Evolutionary conservation across 2,888 invertebrate species (phyloP).

Genomic region (Stomorhina lunata): DNA sequence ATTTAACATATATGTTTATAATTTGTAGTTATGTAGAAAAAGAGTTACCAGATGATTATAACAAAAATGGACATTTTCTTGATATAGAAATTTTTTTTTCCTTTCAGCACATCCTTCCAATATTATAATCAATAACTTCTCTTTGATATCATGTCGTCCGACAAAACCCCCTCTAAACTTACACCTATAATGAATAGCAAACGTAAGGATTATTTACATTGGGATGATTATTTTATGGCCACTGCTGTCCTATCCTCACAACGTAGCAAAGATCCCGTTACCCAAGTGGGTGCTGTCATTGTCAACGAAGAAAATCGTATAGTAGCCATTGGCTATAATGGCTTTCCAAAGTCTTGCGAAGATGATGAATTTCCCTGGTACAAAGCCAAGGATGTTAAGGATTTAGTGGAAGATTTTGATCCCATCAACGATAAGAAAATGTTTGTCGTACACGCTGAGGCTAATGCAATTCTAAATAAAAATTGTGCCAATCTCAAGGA

Average conservation of each 20-base stretch:
- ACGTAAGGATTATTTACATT: conserved; percentile 86
- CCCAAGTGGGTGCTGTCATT: conserved; percentile 97
- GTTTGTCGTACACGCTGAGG: conserved; percentile 98
- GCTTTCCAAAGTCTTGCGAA: conserved; percentile 94
- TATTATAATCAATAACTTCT: too few relatives aligned
- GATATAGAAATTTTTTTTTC: not conserved
- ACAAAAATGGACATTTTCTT: too few relatives aligned
- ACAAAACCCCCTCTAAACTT: not conserved
- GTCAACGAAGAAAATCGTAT: conserved; percentile 92
- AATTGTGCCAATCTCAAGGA: conserved; percentile 88
- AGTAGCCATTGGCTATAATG: conserved; percentile 97
- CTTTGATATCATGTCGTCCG: too few relatives aligned
- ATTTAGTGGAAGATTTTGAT: conserved; percentile 71
- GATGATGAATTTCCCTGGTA: conserved; percentile 96
- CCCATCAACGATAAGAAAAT: conserved; percentile 88
- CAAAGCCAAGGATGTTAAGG: conserved; percentile 80
- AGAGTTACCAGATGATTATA: too few relatives aligned
- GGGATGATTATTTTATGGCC: conserved; percentile 98
- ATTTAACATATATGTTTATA: too few relatives aligned
- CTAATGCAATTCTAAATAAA: conserved; percentile 97
- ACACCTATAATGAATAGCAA: conserved; percentile 77
- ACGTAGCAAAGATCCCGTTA: conserved; percentile 95
- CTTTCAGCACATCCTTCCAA: too few relatives aligned
- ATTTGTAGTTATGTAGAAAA: too few relatives aligned
- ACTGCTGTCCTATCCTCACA: conserved; percentile 93